Conservation (phyloP, 1,140 invertebrate genomes). For the Epicauta chinensis region DNA sequence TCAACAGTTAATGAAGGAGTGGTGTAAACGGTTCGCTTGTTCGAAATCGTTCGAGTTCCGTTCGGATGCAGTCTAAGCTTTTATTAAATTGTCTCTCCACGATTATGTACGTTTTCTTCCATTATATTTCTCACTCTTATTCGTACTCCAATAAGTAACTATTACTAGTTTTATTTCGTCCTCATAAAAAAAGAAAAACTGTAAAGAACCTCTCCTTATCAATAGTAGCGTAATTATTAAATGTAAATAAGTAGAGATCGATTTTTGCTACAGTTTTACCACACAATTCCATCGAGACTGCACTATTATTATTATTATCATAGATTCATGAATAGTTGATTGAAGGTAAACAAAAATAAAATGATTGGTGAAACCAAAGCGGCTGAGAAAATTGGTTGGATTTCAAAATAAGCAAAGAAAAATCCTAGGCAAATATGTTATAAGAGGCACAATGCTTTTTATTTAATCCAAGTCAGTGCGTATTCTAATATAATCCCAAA, state of each 20-base stretch:
- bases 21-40: constrained; percentile 12
- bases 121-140: constrained; percentile 1
- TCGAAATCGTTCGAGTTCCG: constrained; percentile 9
- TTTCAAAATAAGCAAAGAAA: constrained; percentile 7
- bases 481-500: constrained; percentile 11
- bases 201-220: too few species aligned
- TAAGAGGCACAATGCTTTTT: constrained; percentile 3
- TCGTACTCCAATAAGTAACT: neutral
- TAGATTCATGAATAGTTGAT: too few species aligned
- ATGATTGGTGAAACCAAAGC: neutral
- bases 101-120: constrained; percentile 8
- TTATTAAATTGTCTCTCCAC: constrained; percentile 15
- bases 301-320: too few species aligned
- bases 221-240: too few species aligned
- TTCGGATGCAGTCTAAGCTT: constrained; percentile 12
- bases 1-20: constrained; percentile 11
- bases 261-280: too few species aligned
- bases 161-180: too few species aligned
- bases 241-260: too few species aligned
- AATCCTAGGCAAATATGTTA: constrained; percentile 10
- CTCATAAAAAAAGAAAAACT: too few species aligned
- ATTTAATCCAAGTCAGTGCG: constrained; percentile 16
- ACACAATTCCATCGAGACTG: too few species aligned
- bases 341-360: neutral
- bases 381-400: constrained; percentile 10